Percentiles rank a stretch among this genome's conserved stretches.
Evolutionary conservation across 2,113 vertebrate species (phyloP).

Genomic region (Eurypyga helias): DNA sequence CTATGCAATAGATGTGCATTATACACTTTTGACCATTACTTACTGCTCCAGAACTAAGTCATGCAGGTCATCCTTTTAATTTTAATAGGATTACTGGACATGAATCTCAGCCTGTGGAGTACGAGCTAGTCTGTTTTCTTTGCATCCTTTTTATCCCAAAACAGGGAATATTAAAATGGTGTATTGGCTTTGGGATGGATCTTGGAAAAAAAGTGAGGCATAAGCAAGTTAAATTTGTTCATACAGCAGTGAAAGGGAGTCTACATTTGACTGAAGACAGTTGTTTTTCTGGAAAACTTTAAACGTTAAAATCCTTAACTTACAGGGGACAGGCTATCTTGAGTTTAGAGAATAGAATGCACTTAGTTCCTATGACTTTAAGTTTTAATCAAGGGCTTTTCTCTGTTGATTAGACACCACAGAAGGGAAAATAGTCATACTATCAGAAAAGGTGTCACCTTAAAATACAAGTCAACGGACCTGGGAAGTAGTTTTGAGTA

Average conservation of each 20-base stretch:
- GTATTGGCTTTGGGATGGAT: background rate
- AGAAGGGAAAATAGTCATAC: background rate
- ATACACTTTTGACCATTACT: background rate
- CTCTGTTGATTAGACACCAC: background rate
- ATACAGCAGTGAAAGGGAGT: background rate
- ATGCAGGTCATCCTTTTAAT: background rate
- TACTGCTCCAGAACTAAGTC: background rate
- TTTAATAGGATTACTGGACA: background rate
- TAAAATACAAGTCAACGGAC: background rate
- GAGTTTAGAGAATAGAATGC: background rate
- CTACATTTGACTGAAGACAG: background rate
- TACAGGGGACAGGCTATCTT: background rate
- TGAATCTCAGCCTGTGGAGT: background rate
- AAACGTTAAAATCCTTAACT: background rate
- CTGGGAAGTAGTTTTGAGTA: background rate
- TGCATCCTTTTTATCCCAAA: background rate
- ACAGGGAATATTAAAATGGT: background rate
- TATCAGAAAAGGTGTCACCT: background rate
- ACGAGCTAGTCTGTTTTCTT: background rate
- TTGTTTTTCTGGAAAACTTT: background rate
- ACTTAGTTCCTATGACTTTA: background rate
- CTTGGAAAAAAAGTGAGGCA: background rate
- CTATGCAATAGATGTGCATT: background rate
- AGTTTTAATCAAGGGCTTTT: background rate
- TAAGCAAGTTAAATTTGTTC: background rate